Base-by-base conservation (phyloP, 2,888 invertebrate genomes). In the Azorinus chamasolen region DNA sequence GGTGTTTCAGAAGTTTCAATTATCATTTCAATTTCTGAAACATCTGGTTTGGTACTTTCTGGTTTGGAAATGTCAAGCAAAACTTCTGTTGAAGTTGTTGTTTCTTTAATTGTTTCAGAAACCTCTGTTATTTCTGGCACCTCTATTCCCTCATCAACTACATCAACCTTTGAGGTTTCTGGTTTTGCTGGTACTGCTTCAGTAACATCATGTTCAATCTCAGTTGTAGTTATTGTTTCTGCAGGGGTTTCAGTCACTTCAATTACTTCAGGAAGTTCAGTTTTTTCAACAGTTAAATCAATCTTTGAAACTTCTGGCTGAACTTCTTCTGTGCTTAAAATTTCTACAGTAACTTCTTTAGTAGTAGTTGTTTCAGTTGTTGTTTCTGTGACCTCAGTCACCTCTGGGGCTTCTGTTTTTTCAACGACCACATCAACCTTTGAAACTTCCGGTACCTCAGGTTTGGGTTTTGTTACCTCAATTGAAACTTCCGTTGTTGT, bases 171-270 rank as follows among this genome's bases (percentile, higher is more conserved):
- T 58, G 53, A 82, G 46, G 72, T 68, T 5, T 66, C 68, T 14
- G 84, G 81, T 37, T 73, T 50, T 27, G 75, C 71, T 59, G 62
- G 39, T 48, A 69, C 66, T 51, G 75, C 55, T 55, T 74, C 65
- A 10, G 51, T 62, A 53, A 78, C 46, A 22, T 85, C 79, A 24
- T 74, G 32, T 3, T 51, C 32, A 20, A 85, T 69, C 45, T 82
- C 73, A 22, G 75, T 45, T 14, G 69, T 59, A 27, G 45, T 50
- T 22, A 45, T 69, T 39, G 79, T 71, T 32, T 79, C 80, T n/a
- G 64, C 69, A 41, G 65, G 39, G 3, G 64, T 64, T 53, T 83
- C 78, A 32, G 73, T 45, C 6, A 77, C 73, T n/a, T 72, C 68
- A 6, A 58, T 50, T 3, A 68, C 51, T 46, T 85, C 83, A 57